phyloP scores from a whole-genome alignment of 2,113 vertebrate species.

The Cephalopterus ornatus region DNA sequence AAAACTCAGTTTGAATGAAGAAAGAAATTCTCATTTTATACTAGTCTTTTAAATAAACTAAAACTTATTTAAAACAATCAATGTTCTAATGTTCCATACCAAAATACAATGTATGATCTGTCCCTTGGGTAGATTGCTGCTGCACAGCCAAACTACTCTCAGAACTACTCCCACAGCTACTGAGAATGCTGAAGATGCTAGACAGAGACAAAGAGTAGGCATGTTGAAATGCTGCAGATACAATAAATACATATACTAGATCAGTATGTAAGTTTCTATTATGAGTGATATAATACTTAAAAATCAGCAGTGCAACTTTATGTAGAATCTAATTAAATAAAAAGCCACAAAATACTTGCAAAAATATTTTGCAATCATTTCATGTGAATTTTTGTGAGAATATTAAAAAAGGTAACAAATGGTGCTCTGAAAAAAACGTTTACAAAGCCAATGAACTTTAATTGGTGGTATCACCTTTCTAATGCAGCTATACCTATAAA shows the following conservation, averaged over 20 bases:
- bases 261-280: neutral
- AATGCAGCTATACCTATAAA: neutral
- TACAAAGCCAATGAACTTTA: neutral
- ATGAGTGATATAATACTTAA: neutral
- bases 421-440: neutral
- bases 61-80: neutral
- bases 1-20: neutral
- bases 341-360: neutral
- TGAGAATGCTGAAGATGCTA: conserved; percentile 32
- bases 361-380: neutral
- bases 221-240: neutral
- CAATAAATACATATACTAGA: neutral
- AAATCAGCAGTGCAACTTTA: neutral
- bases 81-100: neutral
- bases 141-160: conserved; percentile 44
- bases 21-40: neutral
- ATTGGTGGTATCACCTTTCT: neutral
- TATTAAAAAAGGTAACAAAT: neutral
- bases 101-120: conserved; percentile 35
- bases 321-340: neutral
- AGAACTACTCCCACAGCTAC: conserved; percentile 43
- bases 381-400: neutral
- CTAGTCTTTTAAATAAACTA: neutral
- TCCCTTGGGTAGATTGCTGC: conserved; percentile 31
- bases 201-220: conserved; percentile 33